phyloP scores from a whole-genome alignment of 2,113 vertebrate species.

The Eonycteris spelaea region DNA sequence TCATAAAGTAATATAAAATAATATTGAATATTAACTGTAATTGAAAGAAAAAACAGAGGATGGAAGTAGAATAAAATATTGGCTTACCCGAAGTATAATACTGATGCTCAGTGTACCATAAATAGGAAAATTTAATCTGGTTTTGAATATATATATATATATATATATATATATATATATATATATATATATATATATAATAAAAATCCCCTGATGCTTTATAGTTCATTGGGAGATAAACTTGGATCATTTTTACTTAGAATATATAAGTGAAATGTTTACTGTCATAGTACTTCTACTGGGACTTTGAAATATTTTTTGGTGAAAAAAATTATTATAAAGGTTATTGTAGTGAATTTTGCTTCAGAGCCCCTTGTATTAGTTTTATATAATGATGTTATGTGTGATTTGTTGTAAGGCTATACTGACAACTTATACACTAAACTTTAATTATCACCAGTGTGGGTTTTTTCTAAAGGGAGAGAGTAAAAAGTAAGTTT shows the following conservation, averaged over 20 bases:
- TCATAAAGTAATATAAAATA: too few relatives aligned
- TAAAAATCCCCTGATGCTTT: too few relatives aligned
- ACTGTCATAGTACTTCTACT: background rate
- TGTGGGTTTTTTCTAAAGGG: background rate
- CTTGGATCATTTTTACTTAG: conserved; percentile 3
- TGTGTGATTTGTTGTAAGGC: background rate
- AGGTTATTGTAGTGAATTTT: background rate
- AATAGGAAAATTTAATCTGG: conserved; percentile 10
- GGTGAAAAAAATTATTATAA: background rate
- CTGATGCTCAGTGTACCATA: background rate
- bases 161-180: background rate
- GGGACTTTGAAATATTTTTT: background rate
- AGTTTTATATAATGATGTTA: background rate
- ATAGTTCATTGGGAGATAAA: conserved; percentile 22
- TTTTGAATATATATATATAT: too few relatives aligned
- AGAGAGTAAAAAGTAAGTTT: background rate
- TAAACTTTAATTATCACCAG: background rate
- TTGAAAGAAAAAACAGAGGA: too few relatives aligned
- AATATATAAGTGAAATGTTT: background rate
- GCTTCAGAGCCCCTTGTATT: background rate
- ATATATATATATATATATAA: background rate
- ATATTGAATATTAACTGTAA: too few relatives aligned
- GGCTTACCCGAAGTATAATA: background rate
- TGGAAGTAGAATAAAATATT: background rate
- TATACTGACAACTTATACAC: background rate